Base-by-base conservation (phyloP, 2,797 vertebrate species). In the Lagocephalus sceleratus region DNA sequence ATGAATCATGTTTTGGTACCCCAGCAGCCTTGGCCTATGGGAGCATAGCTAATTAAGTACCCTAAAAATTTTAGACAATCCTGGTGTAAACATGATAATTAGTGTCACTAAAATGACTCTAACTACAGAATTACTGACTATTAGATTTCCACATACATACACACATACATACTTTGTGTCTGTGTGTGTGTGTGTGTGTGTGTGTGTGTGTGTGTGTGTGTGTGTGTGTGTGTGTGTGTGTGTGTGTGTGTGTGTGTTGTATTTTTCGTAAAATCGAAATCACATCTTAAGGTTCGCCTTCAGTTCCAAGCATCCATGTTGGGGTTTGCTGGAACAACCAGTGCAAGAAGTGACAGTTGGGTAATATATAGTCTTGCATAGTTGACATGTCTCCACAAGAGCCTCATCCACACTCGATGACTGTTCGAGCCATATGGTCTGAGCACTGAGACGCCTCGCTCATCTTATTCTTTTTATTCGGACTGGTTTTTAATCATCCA, bases 191-290 rank as follows among this genome's bases (percentile, higher is more conserved):
- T n/a, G n/a, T n/a, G n/a, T n/a, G n/a, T n/a, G n/a, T n/a, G n/a
- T n/a, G n/a, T n/a, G n/a, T n/a, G n/a, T n/a, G n/a, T 29, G 11
- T 8, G 8, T 29, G 8, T 29, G n/a, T 16, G 3, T 7, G n/a
- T 39, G 14, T 39, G 38, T 14, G 5, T 14, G 12, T 14, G 5
- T n/a, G 5, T n/a, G 84, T 90, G 87, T 79, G 77, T 85, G 63
- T 16, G n/a, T 78, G 73, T 91, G 90, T 85, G 83, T 68, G 35
- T 16, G 44, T 54, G n/a, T 57, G 82, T 87, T 88, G 85, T 76
- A 85, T 71, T 68, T 47, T 73, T 54, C 57, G 76, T 56, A 57
- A 81, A 88, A 87, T 80, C 44, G 67, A 79, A 87, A 79, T 81
- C 79, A 88, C 84, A 85, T 87, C 86, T 80, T 43, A 63, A 56